Conservation (phyloP, 2,888 invertebrate genomes). For the Cerastoderma edule region DNA sequence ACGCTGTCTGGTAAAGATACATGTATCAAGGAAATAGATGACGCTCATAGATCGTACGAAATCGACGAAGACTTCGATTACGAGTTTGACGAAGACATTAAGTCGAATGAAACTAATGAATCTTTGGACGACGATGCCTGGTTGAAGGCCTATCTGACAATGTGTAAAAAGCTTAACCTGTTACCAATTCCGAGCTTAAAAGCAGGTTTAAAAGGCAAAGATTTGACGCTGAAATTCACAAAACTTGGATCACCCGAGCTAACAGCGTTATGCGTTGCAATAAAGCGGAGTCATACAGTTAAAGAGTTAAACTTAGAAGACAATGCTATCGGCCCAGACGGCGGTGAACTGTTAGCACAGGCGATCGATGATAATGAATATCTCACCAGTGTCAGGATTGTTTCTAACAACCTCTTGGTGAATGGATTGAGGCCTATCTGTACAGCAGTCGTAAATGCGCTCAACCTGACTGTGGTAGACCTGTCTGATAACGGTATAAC, state of each 20-base stretch:
- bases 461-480: slow-evolving; percentile 58
- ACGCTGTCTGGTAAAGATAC: no score
- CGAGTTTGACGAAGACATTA: background rate
- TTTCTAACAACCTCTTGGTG: slow-evolving; percentile 61
- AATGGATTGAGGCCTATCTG: slow-evolving; percentile 63
- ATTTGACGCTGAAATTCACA: slow-evolving; percentile 33
- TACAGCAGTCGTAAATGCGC: slow-evolving; percentile 57
- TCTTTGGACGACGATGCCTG: background rate
- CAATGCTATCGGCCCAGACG: slow-evolving; percentile 45
- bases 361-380: slow-evolving; percentile 41
- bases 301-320: slow-evolving; percentile 46
- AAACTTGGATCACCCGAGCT: slow-evolving; percentile 40
- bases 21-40: no score
- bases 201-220: slow-evolving; percentile 30
- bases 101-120: no score
- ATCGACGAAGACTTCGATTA: slow-evolving; percentile 4
- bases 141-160: slow-evolving; percentile 24
- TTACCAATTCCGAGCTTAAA: slow-evolving; percentile 42
- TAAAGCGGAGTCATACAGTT: slow-evolving; percentile 35
- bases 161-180: slow-evolving; percentile 47
- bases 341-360: slow-evolving; percentile 35
- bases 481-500: slow-evolving; percentile 65
- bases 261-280: slow-evolving; percentile 40
- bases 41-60: no score
- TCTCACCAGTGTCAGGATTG: slow-evolving; percentile 53